Conservation (phyloP, 2,113 vertebrate genomes). For the Hippocampus comes region DNA sequence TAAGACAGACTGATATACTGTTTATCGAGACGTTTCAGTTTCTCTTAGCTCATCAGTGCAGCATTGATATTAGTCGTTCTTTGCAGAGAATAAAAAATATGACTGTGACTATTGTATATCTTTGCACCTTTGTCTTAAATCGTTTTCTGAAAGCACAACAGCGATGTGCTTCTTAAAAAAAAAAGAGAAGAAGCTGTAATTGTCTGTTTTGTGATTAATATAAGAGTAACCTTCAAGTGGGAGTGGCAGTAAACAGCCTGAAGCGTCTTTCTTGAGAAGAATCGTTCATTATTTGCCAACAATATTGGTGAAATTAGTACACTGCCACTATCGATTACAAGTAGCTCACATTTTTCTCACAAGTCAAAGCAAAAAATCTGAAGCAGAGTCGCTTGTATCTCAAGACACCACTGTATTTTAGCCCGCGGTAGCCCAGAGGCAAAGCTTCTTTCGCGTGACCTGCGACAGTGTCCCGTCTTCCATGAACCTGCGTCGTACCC, state of each 20-base stretch:
- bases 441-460: conserved; percentile 8
- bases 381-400: background rate
- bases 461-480: conserved; percentile 24
- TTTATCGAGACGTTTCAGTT: background rate
- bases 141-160: no score
- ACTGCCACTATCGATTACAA: background rate
- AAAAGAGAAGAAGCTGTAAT: no score
- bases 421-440: conserved; percentile 16
- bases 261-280: no score
- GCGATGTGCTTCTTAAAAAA: no score
- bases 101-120: no score
- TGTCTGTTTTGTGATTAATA: no score
- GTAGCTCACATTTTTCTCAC: no score
- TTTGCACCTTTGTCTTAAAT: no score
- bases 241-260: no score
- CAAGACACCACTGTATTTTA: background rate
- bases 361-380: background rate
- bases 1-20: background rate
- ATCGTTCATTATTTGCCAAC: no score
- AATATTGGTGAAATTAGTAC: background rate
- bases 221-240: no score
- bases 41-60: background rate
- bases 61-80: background rate
- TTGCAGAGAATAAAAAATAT: no score
- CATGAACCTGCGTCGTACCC: conserved; percentile 23